Conservation (phyloP, 2,113 vertebrate species). For the Mustela lutreola region DNA sequence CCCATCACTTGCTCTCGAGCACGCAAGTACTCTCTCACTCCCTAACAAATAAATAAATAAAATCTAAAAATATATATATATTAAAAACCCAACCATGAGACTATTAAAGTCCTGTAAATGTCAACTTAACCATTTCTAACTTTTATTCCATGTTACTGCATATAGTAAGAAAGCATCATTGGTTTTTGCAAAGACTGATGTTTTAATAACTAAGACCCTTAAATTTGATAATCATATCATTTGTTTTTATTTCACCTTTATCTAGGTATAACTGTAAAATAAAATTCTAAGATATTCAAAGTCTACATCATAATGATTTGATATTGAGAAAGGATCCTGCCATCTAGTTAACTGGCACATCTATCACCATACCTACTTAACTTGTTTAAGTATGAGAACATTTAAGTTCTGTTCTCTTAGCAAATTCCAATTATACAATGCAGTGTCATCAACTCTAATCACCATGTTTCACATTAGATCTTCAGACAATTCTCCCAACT, state of each 20-base stretch:
- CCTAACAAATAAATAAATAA: not conserved
- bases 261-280: not conserved
- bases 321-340: not conserved
- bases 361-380: not conserved
- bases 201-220: not conserved
- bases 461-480: not conserved
- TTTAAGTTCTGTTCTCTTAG: not conserved
- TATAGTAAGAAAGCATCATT: not conserved
- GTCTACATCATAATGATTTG: not conserved
- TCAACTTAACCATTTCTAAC: not conserved
- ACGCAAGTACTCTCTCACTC: not conserved
- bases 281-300: not conserved
- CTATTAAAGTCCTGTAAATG: not conserved
- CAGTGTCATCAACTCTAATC: not conserved
- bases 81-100: not conserved
- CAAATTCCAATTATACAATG: not conserved
- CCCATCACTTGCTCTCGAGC: not conserved
- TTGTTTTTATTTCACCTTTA: not conserved
- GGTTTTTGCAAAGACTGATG: not conserved
- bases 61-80: not conserved
- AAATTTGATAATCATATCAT: not conserved
- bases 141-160: not conserved
- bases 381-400: not conserved
- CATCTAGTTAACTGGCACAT: not conserved
- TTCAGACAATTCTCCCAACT: not conserved